A percentile compares a stretch with the other conserved stretches of the same genome.
These are phyloP conservation scores for Pipa parva DNA, from an alignment of 2,113 vertebrate genomes.

Conservation along the genomic window DNA sequence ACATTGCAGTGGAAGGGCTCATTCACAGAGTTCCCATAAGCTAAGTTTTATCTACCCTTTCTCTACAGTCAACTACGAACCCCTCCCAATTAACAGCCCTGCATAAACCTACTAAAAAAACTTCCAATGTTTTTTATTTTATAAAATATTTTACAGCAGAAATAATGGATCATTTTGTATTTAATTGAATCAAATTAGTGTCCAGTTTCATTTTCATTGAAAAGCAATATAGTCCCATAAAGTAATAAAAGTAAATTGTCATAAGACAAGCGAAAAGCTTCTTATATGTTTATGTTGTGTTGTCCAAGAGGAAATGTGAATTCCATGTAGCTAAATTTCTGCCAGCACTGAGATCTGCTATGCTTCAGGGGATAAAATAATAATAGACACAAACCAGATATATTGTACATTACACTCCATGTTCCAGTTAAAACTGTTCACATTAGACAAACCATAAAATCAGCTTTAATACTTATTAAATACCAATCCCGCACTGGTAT, in stretches of 20 bases:
- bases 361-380: conserved; percentile 38
- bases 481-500: conserved; percentile 18
- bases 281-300: conserved; percentile 10
- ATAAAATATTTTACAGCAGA: too few species aligned
- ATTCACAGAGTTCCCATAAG: too few species aligned
- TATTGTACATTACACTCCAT: conserved; percentile 19
- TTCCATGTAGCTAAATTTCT: conserved; percentile 13
- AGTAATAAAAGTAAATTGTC: neutral
- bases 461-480: conserved; percentile 36
- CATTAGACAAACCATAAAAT: conserved; percentile 34
- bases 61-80: too few species aligned
- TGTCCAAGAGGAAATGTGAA: conserved; percentile 13
- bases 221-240: neutral
- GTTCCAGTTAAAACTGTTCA: conserved; percentile 34
- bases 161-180: too few species aligned
- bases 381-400: conserved; percentile 26
- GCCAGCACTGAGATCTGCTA: conserved; percentile 15
- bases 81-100: too few species aligned
- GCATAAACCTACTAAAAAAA: too few species aligned
- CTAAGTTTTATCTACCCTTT: too few species aligned
- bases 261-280: neutral
- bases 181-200: neutral
- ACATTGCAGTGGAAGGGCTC: too few species aligned
- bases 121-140: too few species aligned
- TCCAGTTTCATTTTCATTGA: neutral